Base-by-base conservation (phyloP, 2,888 invertebrate genomes). In the Scaeva pyrastri region DNA sequence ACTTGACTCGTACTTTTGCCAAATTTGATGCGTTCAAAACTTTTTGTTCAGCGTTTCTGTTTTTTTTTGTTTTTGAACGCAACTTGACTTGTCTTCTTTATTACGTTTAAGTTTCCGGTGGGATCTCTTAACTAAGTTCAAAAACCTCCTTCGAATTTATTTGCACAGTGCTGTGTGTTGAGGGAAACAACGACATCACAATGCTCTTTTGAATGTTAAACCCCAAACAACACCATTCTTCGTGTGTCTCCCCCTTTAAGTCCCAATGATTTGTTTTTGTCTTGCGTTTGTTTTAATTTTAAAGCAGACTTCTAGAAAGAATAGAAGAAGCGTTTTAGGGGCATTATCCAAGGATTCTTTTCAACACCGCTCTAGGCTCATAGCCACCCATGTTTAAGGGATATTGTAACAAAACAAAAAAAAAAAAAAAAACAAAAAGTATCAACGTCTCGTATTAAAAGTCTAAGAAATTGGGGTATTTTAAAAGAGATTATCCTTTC, bases 401-500 rank as follows among this genome's bases (percentile, higher is more conserved):
- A 75, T 80, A 58, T 74, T 68, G 52, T 43, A 36, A 72, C 12
- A n/a, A n/a, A n/a, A n/a, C n/a, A n/a, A n/a, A n/a, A n/a, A n/a
- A n/a, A n/a, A n/a, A n/a, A n/a, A n/a, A n/a, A n/a, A n/a, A n/a
- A n/a, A n/a, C n/a, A 62, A 75, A 62, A 75, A 70, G 62, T 81
- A 74, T 75, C 60, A 36, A 50, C 50, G 70, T 31, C 52, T 66
- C 21, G 68, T 52, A 68, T 68, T 68, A 68, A 52, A 68, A 68
- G 68, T 60, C 58, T 60, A 52, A 76, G 76, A 71, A 76, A 64
- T 60, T 66, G 55, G 77, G 71, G 50, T 77, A 52, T 82, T 72
- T 77, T 72, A 72, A 55, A 52, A 68, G 72, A 83, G 82, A 83
- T 83, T 83, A 83, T 83, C 82, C 82, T 73, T 82, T 70, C 75